Evolutionary conservation across 2,888 invertebrate species (phyloP), one percentile per base, ranked within the genome.

Genomic region (Pseudolycoriella hygida): DNA sequence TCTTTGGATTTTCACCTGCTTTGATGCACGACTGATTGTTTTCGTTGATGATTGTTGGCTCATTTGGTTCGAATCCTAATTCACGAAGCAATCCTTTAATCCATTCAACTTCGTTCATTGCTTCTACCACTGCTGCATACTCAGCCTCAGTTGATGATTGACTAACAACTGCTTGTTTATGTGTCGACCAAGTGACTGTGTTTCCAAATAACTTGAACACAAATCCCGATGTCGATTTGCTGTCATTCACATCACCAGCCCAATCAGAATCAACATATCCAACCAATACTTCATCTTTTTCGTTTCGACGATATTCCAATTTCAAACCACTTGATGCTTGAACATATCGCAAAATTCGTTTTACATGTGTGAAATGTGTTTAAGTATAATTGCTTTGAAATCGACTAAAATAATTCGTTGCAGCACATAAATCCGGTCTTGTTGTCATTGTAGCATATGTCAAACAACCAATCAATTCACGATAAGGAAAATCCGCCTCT

Each of bases 301-400:
- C 34, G 14, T 42, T 5, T 45, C n/a, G 18, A 17, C 10, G 37
- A 44, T 46, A 51, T 32, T 14, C 11, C 17, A 43, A 18, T 18
- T 34, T 43, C n/a, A 43, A 34, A 43, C 34, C 17, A 2, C 2
- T 34, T 2, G 43, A 39, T 2, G 31, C 47, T 17, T 42, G n/a
- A 3, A 49, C 14, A 44, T 48, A 50, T 5, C 45, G 42, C 11
- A 49, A 41, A 32, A 52, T 52, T 38, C 45, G 40, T 48, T 54
- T 52, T 2, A 49, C 48, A 17, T 43, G 31, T 3, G 30, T 34
- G n/a, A 30, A 43, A 18, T 15, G 51, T 47, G 39, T 34, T n/a
- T 48, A 43, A 11, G 45, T 48, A 18, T 46, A 48, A 39, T 48
- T 48, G n/a, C 47, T 41, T 30, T 50, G 51, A 19, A 48, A 53